phyloP scores from a whole-genome alignment of 30 jellyfish, hydroid and myxozoan species.

The Aurelia coerulea region DNA sequence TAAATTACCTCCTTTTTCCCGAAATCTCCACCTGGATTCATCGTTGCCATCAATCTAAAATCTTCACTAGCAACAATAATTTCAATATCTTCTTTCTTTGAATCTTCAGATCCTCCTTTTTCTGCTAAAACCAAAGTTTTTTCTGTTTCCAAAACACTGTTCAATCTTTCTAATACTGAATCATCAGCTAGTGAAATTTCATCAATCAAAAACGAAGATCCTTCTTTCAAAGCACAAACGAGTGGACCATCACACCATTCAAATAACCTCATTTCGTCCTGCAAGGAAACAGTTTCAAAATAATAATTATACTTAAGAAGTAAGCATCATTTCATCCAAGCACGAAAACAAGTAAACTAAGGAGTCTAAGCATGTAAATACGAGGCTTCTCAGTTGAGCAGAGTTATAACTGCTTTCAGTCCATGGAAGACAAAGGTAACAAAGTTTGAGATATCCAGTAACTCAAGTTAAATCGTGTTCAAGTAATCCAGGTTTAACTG shows the following conservation, averaged over 20 bases:
- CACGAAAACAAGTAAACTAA: too few species aligned
- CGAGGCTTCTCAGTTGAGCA: too few species aligned
- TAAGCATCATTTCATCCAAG: too few species aligned
- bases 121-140: conserved; percentile 86
- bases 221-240: conserved; percentile 89
- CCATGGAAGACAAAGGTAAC: too few species aligned
- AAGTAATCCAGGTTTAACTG: too few species aligned
- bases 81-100: conserved; percentile 54
- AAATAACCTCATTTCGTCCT: conserved; percentile 73
- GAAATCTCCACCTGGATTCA: conserved; percentile 99
- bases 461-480: too few species aligned
- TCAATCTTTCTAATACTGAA: conserved; percentile 95
- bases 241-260: conserved; percentile 99
- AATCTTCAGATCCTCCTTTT: conserved; percentile 75
- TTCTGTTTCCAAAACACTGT: conserved; percentile 92
- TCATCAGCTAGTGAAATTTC: conserved; percentile 99
- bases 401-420: too few species aligned
- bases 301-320: background rate
- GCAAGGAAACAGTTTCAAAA: background rate
- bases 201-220: conserved; percentile 86
- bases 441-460: too few species aligned
- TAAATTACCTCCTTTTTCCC: conserved; percentile 93
- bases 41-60: conserved; percentile 91
- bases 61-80: conserved; percentile 70
- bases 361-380: too few species aligned